Evolutionary conservation across 2,888 invertebrate species (phyloP).

Genomic region (Pyralis farinalis): DNA sequence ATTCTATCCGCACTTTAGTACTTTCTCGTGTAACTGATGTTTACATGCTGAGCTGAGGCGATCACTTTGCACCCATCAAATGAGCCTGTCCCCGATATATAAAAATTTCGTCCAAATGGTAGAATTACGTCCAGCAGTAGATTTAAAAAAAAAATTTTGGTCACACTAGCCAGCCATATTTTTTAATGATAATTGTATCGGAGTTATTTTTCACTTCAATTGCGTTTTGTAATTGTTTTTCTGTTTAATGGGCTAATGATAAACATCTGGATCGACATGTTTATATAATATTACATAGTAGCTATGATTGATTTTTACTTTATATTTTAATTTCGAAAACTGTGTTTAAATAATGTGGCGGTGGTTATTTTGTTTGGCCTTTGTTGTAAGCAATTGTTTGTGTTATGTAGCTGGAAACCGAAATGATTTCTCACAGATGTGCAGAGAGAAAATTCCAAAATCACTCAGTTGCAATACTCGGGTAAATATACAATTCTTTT

Average conservation of each 20-base stretch:
- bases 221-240: slow-evolving; percentile 20
- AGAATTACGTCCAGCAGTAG: no score
- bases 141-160: no score
- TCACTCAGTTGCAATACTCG: slow-evolving; percentile 59
- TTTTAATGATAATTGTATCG: no score
- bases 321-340: slow-evolving; percentile 10
- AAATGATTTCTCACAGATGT: slow-evolving; percentile 36
- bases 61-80: no score
- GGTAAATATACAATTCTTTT: slow-evolving; percentile 39
- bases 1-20: no score
- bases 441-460: slow-evolving; percentile 45
- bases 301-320: slow-evolving; percentile 18
- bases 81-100: no score
- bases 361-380: slow-evolving; percentile 30
- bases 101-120: no score
- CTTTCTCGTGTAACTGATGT: no score
- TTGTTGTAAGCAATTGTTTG: slow-evolving; percentile 38
- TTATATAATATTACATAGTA: slow-evolving; percentile 9
- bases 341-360: slow-evolving; percentile 31
- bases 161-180: no score
- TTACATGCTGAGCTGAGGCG: no score
- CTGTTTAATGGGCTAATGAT: slow-evolving; percentile 11
- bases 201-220: no score
- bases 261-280: slow-evolving; percentile 12
- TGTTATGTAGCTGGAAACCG: slow-evolving; percentile 40